Percentiles rank a stretch among this genome's conserved stretches.
These are phyloP conservation scores for Gracilinanus agilis DNA, from an alignment of 2,113 vertebrate species.

Conservation along the genomic window DNA sequence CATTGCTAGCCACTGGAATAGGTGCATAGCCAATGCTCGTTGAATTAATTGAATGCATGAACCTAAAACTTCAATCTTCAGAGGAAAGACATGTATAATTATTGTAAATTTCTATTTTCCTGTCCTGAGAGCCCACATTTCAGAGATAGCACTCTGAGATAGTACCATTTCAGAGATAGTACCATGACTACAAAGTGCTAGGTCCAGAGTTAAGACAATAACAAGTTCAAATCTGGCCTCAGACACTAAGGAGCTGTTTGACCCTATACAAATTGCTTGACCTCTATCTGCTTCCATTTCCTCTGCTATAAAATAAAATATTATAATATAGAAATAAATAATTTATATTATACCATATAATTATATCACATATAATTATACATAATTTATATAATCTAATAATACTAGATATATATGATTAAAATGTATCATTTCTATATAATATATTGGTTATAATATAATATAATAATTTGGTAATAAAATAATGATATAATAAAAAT, in stretches of 20 bases:
- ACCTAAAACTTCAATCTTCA: background rate
- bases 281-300: background rate
- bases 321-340: too few relatives aligned
- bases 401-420: too few relatives aligned
- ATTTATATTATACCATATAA: too few relatives aligned
- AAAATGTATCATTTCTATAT: too few relatives aligned
- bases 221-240: background rate
- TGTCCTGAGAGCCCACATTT: slow-evolving; percentile 11
- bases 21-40: background rate
- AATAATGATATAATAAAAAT: too few relatives aligned
- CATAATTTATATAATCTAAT: too few relatives aligned
- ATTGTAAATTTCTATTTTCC: slow-evolving; percentile 32
- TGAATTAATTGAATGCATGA: background rate
- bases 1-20: background rate
- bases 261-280: background rate
- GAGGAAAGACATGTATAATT: background rate
- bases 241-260: background rate
- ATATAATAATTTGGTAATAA: too few relatives aligned
- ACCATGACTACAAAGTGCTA: background rate
- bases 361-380: too few relatives aligned
- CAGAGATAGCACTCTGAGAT: background rate
- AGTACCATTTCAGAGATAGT: background rate
- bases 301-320: background rate
- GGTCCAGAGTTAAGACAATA: background rate
- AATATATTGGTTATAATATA: too few relatives aligned